Percentiles rank a stretch among this genome's conserved stretches.
These are phyloP conservation scores for Baccha elongata DNA, from an alignment of 2,888 invertebrate genomes.

Conservation along the genomic window DNA sequence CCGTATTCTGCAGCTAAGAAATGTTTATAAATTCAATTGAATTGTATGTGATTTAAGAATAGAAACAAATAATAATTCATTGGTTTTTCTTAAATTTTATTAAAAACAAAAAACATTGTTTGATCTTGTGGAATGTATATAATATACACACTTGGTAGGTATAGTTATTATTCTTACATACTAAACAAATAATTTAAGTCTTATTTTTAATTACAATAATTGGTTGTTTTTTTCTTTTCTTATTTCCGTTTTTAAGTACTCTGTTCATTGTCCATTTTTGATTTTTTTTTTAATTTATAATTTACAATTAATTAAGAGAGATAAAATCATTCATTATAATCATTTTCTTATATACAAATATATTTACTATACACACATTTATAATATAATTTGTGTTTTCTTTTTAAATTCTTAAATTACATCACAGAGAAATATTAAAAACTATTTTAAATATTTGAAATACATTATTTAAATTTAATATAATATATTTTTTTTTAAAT, in stretches of 20 bases:
- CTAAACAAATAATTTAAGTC: slow-evolving; percentile 66
- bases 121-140: slow-evolving; percentile 40
- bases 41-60: too few relatives aligned
- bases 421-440: slow-evolving; percentile 68
- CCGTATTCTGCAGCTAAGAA: too few relatives aligned
- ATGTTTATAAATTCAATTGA: not conserved
- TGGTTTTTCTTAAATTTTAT: slow-evolving; percentile 46
- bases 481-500: slow-evolving; percentile 10
- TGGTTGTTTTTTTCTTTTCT: slow-evolving; percentile 11
- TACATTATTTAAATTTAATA: slow-evolving; percentile 27
- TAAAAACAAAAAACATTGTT: slow-evolving; percentile 46
- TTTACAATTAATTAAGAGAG: slow-evolving; percentile 14
- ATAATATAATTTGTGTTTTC: not conserved
- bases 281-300: not conserved
- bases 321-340: slow-evolving; percentile 22
- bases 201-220: slow-evolving; percentile 39
- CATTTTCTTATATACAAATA: slow-evolving; percentile 6
- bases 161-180: slow-evolving; percentile 27
- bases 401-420: slow-evolving; percentile 65
- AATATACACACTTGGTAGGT: slow-evolving; percentile 28
- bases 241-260: not conserved
- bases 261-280: not conserved
- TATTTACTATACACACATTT: slow-evolving; percentile 1
- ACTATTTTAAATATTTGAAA: slow-evolving; percentile 53
- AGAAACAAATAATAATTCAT: slow-evolving; percentile 4